Base-by-base conservation (phyloP, 2,797 vertebrate genomes). In the Protosalanx chinensis region DNA sequence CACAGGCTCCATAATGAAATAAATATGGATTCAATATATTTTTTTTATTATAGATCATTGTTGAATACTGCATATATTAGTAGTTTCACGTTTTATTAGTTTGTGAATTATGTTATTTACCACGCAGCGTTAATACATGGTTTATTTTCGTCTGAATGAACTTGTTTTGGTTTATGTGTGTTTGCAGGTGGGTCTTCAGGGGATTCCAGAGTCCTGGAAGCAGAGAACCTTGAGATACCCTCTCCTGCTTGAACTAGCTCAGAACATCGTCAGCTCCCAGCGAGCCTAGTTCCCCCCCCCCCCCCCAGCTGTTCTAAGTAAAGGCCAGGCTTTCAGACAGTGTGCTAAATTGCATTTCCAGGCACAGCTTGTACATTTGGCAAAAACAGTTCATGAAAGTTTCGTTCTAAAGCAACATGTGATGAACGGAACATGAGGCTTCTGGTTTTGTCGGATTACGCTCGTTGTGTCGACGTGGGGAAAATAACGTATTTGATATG, bases 161-260 rank as follows among this genome's bases (percentile, higher is more conserved):
- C 10, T 46, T 13, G 41, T 46, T 46, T 46, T 46, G 10, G 41
- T 46, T 13, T 8, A 13, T 12, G 41, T 46, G 10, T 13, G 41
- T 46, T 46, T 83, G 79, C 85, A 91, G 89, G 82, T 70, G 0
- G 90, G 89, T n/a, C 82, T 88, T 16, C 79, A 74, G 74, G 89
- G 90, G 79, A 87, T 92, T 75, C 88, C 88, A 0, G 87, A 91
- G 76, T 88, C 88, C 3, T 91, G 90, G 90, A 89, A 67, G 82
- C 78, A 73, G 70, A 87, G 78, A 78, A 91, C 86, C 0, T n/a
- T 90, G 71, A 86, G 89, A 85, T 88, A 86, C 76, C 82, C 88
- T 66, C 60, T 79, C 67, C 78, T 91, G 80, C 68, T 90, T 68
- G 80, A 90, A 75, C 72, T 91, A 1, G 84, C 85, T 3, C 35